These are phyloP conservation scores for Prunella strophiata DNA, from an alignment of 2,797 vertebrate genomes.

Conservation along the genomic window DNA sequence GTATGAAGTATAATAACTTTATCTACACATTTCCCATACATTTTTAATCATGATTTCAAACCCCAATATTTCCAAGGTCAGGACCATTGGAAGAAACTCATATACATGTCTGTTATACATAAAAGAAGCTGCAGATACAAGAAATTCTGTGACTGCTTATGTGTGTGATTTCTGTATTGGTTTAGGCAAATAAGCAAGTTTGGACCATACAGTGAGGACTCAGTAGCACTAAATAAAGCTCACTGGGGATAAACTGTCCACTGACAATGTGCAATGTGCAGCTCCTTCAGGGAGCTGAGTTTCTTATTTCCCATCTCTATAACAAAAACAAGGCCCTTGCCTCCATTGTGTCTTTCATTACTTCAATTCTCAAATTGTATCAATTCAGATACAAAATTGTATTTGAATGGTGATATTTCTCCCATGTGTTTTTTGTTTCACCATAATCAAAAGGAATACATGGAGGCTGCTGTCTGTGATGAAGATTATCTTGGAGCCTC, in stretches of 20 bases:
- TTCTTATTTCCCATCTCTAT: not conserved
- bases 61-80: not conserved
- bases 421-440: not conserved
- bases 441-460: not conserved
- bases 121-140: not conserved
- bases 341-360: not conserved
- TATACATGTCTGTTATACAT: not conserved
- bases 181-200: not conserved
- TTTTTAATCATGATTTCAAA: not conserved
- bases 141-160: not conserved
- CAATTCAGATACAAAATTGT: not conserved
- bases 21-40: not conserved
- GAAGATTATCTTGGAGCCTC: not conserved
- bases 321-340: not conserved
- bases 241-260: not conserved
- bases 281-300: not conserved
- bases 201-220: not conserved
- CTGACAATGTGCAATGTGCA: not conserved
- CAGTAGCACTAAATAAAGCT: not conserved
- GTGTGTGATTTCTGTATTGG: not conserved
- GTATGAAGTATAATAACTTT: not conserved
- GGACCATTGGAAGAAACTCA: not conserved
- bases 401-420: not conserved
- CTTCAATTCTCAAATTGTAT: not conserved
- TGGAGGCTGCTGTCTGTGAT: not conserved